Conservation (phyloP, 2,888 invertebrate genomes). For the Penaeus monodon region DNA sequence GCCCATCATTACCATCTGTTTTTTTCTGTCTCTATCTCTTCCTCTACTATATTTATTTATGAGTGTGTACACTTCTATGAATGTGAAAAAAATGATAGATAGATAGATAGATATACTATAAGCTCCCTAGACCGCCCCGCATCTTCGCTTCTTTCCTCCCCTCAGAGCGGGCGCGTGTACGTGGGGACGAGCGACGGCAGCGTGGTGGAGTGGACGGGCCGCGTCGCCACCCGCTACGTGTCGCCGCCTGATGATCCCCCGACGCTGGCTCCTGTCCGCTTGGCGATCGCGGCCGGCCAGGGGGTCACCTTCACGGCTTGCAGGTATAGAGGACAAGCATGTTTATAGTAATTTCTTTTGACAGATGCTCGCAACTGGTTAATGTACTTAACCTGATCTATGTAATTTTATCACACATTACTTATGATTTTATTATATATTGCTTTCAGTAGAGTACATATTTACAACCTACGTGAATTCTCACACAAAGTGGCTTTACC, state of each 20-base stretch:
- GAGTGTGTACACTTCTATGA: too few relatives aligned
- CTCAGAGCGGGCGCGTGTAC: conserved; percentile 43
- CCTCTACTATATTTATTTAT: too few relatives aligned
- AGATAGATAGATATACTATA: too few relatives aligned
- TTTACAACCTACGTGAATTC: too few relatives aligned
- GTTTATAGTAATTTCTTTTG: neutral
- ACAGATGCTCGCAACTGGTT: neutral
- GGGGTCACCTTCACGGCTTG: conserved; percentile 36
- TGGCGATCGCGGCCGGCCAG: conserved; percentile 33
- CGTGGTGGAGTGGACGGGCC: conserved; percentile 49
- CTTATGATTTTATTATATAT: too few relatives aligned
- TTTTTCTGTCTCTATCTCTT: neutral
- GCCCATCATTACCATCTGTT: too few relatives aligned
- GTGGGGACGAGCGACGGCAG: conserved; percentile 60
- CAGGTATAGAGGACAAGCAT: conserved; percentile 3
- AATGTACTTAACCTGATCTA: neutral
- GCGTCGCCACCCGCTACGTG: conserved; percentile 26
- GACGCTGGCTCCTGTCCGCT: conserved; percentile 10
- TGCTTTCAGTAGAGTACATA: too few relatives aligned
- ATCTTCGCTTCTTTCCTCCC: neutral
- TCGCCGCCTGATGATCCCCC: conserved; percentile 19
- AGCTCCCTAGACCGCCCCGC: too few relatives aligned
- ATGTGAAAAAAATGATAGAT: too few relatives aligned
- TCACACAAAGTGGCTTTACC: too few relatives aligned
- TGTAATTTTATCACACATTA: neutral